Percentiles rank a stretch among this genome's conserved stretches.
Conservation (phyloP, 2,113 vertebrate genomes). For the Noturus placidus region DNA sequence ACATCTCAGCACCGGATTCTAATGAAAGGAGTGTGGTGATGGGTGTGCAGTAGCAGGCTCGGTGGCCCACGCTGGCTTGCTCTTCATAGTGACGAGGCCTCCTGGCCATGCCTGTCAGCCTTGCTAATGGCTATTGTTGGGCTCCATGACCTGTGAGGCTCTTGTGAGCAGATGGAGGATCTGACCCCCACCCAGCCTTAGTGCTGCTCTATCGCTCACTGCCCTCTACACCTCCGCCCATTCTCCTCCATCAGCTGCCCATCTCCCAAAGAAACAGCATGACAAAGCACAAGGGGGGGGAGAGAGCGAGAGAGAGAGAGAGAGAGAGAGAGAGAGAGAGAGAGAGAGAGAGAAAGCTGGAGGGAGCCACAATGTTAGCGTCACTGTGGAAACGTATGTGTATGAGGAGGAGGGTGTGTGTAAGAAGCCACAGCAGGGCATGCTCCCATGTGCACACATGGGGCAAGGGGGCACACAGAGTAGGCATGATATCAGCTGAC, state of each 20-base stretch:
- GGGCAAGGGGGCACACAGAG: constrained; percentile 36
- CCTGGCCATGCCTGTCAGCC: constrained; percentile 53
- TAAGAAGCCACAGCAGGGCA: constrained; percentile 52
- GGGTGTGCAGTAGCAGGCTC: background rate
- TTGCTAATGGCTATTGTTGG: constrained; percentile 58
- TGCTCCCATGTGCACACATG: constrained; percentile 52
- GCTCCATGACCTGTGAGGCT: constrained; percentile 49
- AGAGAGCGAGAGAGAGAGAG: constrained; percentile 11
- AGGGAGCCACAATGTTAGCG: constrained; percentile 14
- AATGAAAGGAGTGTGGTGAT: constrained; percentile 34
- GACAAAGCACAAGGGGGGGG: constrained; percentile 53
- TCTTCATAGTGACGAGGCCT: constrained; percentile 45
- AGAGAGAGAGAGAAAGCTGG: background rate
- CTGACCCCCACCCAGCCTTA: constrained; percentile 53
- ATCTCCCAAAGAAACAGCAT: constrained; percentile 55
- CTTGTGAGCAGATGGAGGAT: constrained; percentile 59
- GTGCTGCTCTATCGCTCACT: constrained; percentile 49
- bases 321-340: background rate
- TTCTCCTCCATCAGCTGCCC: constrained; percentile 52
- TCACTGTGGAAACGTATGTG: constrained; percentile 52
- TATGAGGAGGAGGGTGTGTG: constrained; percentile 34
- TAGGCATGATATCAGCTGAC: constrained; percentile 39
- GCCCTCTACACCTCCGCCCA: constrained; percentile 45
- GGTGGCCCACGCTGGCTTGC: constrained; percentile 22
- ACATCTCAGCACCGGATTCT: constrained; percentile 35